phyloP scores from a whole-genome alignment of 2,797 vertebrate genomes.

The Poeciliopsis paucimaculata region DNA sequence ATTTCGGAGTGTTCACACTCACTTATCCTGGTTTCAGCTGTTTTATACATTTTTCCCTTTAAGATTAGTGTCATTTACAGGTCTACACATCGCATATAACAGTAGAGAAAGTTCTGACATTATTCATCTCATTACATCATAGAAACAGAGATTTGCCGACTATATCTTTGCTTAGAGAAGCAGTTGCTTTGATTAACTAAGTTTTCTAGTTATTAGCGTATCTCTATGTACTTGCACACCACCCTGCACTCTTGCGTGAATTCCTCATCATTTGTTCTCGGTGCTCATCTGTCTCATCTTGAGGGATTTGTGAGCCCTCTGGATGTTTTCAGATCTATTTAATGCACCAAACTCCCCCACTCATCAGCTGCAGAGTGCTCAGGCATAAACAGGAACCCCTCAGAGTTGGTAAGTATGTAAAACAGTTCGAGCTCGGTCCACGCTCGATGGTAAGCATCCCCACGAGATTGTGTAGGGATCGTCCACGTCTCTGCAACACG shows the following conservation, averaged over 20 bases:
- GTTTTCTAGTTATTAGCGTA: neutral
- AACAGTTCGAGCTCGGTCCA: constrained; percentile 66
- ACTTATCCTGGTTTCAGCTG: neutral
- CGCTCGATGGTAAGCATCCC: constrained; percentile 52
- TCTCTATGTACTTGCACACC: neutral
- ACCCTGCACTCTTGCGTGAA: neutral
- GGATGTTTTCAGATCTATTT: constrained; percentile 49
- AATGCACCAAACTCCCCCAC: constrained; percentile 56
- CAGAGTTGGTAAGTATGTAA: constrained; percentile 72
- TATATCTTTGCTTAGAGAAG: neutral
- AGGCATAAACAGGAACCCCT: constrained; percentile 67
- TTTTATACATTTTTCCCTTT: neutral
- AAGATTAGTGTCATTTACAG: neutral
- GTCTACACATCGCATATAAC: neutral
- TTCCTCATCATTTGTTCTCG: neutral
- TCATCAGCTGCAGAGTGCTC: constrained; percentile 61
- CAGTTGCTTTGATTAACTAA: constrained; percentile 2
- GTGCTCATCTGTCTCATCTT: constrained; percentile 19
- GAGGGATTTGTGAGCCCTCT: constrained; percentile 24
- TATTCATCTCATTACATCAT: neutral
- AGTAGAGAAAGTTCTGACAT: neutral
- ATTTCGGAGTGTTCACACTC: neutral
- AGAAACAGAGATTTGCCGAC: neutral
- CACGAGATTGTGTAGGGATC: constrained; percentile 34
- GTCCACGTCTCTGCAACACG: constrained; percentile 33